Conservation (phyloP, 2,113 vertebrate species). For the Cyanoderma ruficeps region DNA sequence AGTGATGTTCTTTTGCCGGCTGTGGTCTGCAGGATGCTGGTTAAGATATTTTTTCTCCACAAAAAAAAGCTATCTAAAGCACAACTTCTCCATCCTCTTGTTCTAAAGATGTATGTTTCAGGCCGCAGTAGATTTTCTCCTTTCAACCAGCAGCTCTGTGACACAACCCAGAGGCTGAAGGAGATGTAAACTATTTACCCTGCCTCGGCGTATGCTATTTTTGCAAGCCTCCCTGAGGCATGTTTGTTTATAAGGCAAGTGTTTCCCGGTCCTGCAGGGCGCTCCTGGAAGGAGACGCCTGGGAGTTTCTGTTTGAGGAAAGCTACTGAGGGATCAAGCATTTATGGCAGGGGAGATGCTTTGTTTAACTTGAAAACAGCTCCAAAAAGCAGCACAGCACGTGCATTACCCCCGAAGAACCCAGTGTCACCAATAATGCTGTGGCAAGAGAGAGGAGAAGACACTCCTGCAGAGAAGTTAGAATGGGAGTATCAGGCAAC, state of each 20-base stretch:
- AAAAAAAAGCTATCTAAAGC: not conserved
- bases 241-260: constrained; percentile 52
- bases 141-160: constrained; percentile 19
- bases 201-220: not conserved
- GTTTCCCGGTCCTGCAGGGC: not conserved
- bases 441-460: not conserved
- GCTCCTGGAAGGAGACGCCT: not conserved
- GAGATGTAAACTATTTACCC: constrained; percentile 63
- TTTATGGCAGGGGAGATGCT: not conserved
- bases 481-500: not conserved
- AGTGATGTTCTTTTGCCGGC: not conserved
- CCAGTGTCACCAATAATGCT: not conserved
- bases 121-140: not conserved
- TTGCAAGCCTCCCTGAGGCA: not conserved
- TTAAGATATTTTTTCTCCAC: not conserved
- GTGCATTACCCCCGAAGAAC: not conserved
- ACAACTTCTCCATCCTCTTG: not conserved
- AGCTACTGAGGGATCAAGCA: not conserved
- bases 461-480: rapidly evolving
- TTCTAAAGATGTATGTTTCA: rapidly evolving
- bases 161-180: constrained; percentile 15
- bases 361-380: constrained; percentile 29
- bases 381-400: not conserved
- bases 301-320: constrained; percentile 24
- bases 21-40: rapidly evolving